Conservation (phyloP, 2,888 invertebrate species). For the Cephus spinipes region DNA sequence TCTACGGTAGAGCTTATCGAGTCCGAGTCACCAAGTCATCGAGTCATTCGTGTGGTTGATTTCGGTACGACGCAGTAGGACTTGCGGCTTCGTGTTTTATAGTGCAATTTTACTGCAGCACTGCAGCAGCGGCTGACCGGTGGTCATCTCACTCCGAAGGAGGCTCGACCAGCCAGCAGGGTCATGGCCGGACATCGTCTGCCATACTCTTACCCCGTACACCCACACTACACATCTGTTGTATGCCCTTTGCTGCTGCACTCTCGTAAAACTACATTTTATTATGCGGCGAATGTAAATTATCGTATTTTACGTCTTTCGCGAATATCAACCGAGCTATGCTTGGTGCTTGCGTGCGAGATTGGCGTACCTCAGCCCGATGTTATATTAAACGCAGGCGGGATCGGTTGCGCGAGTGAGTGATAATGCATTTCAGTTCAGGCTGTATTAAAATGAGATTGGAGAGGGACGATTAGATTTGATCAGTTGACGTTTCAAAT, state of each 20-base stretch:
- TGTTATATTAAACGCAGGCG: not conserved
- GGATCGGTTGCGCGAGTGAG: not conserved
- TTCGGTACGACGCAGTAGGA: constrained; percentile 26
- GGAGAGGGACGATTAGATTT: not conserved
- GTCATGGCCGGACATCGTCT: constrained; percentile 67
- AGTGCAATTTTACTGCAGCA: constrained; percentile 45
- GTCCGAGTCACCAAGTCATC: not conserved
- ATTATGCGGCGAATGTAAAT: constrained; percentile 48
- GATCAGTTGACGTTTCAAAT: not conserved
- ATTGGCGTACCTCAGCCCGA: not conserved
- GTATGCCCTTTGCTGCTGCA: constrained; percentile 32
- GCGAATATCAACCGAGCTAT: constrained; percentile 17
- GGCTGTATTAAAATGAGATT: not conserved
- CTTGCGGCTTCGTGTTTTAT: constrained; percentile 32
- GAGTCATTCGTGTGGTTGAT: constrained; percentile 27
- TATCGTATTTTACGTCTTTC: constrained; percentile 41
- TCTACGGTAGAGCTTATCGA: not conserved
- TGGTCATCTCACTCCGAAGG: constrained; percentile 25
- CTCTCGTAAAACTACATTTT: constrained; percentile 51
- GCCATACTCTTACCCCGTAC: constrained; percentile 51
- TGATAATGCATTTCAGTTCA: not conserved
- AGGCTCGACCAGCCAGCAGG: constrained; percentile 44
- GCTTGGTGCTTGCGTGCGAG: not conserved
- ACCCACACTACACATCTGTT: constrained; percentile 54
- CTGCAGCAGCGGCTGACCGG: constrained; percentile 43